phyloP scores from a whole-genome alignment of 2,113 vertebrate genomes.

The Ranitomeya variabilis region DNA sequence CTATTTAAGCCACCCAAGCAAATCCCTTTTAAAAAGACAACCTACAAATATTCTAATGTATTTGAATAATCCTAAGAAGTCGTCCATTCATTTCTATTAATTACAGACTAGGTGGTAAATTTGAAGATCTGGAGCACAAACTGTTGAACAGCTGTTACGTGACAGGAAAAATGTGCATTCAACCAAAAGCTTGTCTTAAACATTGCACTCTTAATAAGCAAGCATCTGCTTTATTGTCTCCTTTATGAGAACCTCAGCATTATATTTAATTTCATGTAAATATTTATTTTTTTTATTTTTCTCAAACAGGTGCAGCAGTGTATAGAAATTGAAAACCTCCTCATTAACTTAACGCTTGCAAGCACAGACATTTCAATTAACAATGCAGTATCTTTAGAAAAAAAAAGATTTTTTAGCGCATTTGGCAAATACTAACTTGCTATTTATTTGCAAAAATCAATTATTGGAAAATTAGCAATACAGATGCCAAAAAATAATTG shows the following conservation, averaged over 20 bases:
- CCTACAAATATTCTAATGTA: not conserved
- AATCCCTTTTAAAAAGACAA: not conserved
- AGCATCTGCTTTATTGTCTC: slow-evolving; percentile 69
- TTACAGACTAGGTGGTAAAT: slow-evolving; percentile 54
- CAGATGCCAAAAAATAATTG: slow-evolving; percentile 8
- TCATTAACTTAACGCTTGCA: slow-evolving; percentile 64
- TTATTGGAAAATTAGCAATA: slow-evolving; percentile 61
- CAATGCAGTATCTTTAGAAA: slow-evolving; percentile 53
- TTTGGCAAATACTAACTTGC: slow-evolving; percentile 19
- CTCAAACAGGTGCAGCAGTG: slow-evolving; percentile 63
- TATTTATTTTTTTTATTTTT: slow-evolving; percentile 37
- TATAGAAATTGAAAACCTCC: slow-evolving; percentile 65
- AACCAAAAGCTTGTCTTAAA: slow-evolving; percentile 69
- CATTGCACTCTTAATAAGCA: slow-evolving; percentile 65
- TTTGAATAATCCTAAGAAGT: not conserved
- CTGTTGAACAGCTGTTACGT: slow-evolving; percentile 67
- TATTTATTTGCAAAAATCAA: slow-evolving; percentile 61
- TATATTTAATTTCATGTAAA: slow-evolving; percentile 63
- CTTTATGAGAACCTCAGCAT: slow-evolving; percentile 61
- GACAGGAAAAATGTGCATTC: slow-evolving; percentile 66
- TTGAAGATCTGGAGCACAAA: slow-evolving; percentile 63
- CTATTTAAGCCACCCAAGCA: too few species aligned
- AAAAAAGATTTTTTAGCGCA: not conserved
- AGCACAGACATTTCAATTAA: slow-evolving; percentile 64
- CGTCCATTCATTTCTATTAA: slow-evolving; percentile 59